phyloP scores from a whole-genome alignment of 2,888 invertebrate species.

The Temnothorax rugatulus region DNA sequence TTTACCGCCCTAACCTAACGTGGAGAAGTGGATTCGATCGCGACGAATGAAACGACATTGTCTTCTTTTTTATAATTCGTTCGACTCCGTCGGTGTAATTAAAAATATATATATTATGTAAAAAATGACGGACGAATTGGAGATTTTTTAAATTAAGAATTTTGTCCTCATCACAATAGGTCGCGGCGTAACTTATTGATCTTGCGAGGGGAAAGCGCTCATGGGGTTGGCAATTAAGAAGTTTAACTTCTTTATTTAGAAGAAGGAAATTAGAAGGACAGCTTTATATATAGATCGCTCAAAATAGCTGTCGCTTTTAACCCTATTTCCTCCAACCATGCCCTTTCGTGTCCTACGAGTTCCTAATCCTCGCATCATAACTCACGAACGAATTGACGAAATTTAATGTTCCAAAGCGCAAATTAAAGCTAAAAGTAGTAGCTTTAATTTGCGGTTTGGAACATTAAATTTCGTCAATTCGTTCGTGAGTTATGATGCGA shows the following conservation, averaged over 20 bases:
- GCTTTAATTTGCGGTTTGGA: no score
- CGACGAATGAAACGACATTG: not conserved
- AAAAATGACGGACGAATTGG: not conserved
- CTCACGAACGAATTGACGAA: no score
- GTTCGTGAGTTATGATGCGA: no score
- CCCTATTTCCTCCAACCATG: no score
- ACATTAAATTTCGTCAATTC: no score
- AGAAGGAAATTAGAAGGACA: not conserved
- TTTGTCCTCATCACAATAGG: not conserved
- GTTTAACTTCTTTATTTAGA: slow-evolving; percentile 33
- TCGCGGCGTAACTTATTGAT: slow-evolving; percentile 11
- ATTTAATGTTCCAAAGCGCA: no score
- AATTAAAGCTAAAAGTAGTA: no score
- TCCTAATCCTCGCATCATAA: no score
- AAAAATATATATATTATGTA: not conserved
- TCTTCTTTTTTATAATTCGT: not conserved
- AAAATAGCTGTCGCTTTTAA: not conserved
- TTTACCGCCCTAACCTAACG: slow-evolving; percentile 29
- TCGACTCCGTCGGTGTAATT: not conserved
- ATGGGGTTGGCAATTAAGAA: not conserved
- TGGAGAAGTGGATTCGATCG: slow-evolving; percentile 23
- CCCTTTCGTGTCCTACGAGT: no score
- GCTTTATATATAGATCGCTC: slow-evolving; percentile 4
- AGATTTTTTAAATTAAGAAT: not conserved
- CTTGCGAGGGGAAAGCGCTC: no score